Evolutionary conservation across 2,797 vertebrate genomes (phyloP).

Genomic region (Gambelia wislizenii): DNA sequence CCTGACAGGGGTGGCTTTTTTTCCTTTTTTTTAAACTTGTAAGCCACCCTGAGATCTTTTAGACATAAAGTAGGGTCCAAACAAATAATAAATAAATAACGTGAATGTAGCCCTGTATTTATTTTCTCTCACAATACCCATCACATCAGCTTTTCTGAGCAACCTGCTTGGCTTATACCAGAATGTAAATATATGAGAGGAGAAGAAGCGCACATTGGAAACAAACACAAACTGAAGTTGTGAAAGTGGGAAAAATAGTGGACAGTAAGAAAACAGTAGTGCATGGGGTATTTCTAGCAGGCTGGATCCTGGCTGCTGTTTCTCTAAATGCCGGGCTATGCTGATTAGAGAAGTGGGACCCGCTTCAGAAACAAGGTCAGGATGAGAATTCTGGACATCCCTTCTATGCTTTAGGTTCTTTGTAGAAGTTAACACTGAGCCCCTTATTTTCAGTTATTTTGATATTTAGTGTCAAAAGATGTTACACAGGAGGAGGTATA

Average conservation of each 20-base stretch:
- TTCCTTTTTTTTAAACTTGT: too few relatives aligned
- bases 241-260: neutral
- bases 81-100: too few relatives aligned
- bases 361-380: neutral
- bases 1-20: too few relatives aligned
- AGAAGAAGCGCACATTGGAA: neutral
- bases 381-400: neutral
- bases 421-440: neutral
- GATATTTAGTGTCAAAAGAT: neutral
- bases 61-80: too few relatives aligned
- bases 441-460: neutral
- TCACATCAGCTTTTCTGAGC: neutral
- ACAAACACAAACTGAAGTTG: neutral
- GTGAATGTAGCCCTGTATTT: too few relatives aligned
- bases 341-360: slow-evolving; percentile 34
- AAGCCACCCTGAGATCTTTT: too few relatives aligned
- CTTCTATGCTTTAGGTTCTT: slow-evolving; percentile 4
- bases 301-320: neutral
- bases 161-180: neutral
- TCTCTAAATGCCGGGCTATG: neutral
- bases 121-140: neutral
- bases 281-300: neutral
- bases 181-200: neutral
- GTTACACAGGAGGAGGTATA: neutral
- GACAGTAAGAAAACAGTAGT: neutral